Conservation (phyloP, 2,113 vertebrate genomes). For the Bothrops jararaca region DNA sequence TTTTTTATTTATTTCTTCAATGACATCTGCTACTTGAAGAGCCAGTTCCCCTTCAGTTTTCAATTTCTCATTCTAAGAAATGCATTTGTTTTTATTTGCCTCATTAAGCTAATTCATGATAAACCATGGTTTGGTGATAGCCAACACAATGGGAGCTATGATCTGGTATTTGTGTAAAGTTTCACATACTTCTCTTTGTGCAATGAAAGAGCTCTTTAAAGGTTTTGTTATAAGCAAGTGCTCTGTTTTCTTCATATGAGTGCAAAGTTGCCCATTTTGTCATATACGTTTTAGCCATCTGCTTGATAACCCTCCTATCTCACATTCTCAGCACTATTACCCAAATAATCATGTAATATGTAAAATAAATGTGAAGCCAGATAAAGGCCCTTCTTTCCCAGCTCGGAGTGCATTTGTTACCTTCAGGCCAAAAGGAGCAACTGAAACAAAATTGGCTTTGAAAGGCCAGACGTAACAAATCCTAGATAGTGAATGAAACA, state of each 20-base stretch:
- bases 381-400: not conserved
- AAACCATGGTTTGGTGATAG: conserved; percentile 44
- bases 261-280: conserved; percentile 36
- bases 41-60: not conserved
- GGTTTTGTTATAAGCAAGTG: conserved; percentile 31
- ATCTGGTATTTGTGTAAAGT: conserved; percentile 31
- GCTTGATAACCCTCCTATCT: not conserved
- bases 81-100: conserved; percentile 52
- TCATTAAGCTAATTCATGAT: conserved; percentile 53
- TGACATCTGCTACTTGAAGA: not conserved
- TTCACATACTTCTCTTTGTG: conserved; percentile 9
- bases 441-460: not conserved
- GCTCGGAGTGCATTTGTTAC: not conserved
- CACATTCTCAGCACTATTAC: rapidly evolving
- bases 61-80: conserved; percentile 40
- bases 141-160: conserved; percentile 25
- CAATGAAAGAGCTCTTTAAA: conserved; percentile 15
- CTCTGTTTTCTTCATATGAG: conserved; percentile 16
- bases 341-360: not conserved
- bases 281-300: not conserved
- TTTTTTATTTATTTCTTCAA: not conserved
- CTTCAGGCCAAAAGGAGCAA: no score
- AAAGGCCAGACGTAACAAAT: not conserved
- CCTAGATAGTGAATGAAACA: not conserved
- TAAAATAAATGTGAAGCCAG: not conserved